These are phyloP conservation scores for Doris montereyensis DNA, from an alignment of 2,888 invertebrate genomes.

Conservation along the genomic window DNA sequence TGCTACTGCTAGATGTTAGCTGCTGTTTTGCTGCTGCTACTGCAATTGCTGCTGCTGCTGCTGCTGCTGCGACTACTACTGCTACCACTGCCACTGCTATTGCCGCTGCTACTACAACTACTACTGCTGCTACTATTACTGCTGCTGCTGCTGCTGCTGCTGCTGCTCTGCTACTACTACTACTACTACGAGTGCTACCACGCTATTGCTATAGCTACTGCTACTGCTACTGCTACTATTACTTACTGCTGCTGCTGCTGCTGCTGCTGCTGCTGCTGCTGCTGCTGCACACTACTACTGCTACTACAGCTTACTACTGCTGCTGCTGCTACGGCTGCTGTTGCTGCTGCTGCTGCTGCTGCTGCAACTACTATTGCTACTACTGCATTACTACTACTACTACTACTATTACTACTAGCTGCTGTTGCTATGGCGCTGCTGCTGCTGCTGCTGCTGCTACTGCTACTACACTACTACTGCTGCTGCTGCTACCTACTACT, in stretches of 20 bases:
- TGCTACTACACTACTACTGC: neutral
- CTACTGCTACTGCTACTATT: neutral
- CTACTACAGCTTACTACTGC: neutral
- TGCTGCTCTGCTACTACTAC: neutral
- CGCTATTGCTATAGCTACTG: neutral
- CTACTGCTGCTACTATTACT: too few species aligned
- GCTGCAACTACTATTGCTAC: neutral
- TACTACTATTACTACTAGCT: neutral
- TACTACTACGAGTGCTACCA: neutral
- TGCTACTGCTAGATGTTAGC: too few species aligned
- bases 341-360: neutral
- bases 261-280: neutral
- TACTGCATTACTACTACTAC: neutral
- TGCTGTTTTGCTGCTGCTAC: neutral
- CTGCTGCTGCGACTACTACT: neutral
- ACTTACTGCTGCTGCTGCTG: neutral
- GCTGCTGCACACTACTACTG: neutral
- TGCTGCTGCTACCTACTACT: neutral
- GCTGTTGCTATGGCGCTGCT: too few species aligned
- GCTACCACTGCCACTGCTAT: neutral
- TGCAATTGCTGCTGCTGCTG: neutral
- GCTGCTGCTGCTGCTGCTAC: neutral
- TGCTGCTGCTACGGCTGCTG: neutral
- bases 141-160: neutral
- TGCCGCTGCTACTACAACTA: neutral